Percentiles rank a stretch among this genome's conserved stretches.
Evolutionary conservation across 1,140 invertebrate genomes (phyloP).

Genomic region (Tyrophagus putrescentiae): DNA sequence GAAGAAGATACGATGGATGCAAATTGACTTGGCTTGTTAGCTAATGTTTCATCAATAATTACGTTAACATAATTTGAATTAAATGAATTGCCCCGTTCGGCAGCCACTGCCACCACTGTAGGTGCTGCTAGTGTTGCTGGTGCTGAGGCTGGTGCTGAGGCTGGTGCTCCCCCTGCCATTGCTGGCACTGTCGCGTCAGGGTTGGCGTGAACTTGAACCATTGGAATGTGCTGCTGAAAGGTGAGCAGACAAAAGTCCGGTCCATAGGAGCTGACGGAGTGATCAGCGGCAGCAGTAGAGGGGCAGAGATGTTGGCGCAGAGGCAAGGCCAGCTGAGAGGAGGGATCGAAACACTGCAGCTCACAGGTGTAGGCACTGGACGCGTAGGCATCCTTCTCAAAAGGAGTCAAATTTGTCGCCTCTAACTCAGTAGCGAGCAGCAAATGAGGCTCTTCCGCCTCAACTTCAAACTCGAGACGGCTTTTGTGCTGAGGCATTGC

Average conservation of each 20-base stretch:
- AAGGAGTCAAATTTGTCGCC: not conserved
- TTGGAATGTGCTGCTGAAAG: not conserved
- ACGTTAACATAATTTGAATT: conserved; percentile 9
- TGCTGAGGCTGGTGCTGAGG: not conserved
- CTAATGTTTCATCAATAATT: conserved; percentile 16
- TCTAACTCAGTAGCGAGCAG: not conserved
- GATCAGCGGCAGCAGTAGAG: not conserved
- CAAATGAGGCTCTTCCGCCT: not conserved
- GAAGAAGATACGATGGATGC: no score
- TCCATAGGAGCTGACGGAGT: not conserved
- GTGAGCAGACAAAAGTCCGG: conserved; percentile 10
- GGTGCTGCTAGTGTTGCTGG: not conserved
- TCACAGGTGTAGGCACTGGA: not conserved
- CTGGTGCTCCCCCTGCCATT: not conserved
- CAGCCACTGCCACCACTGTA: not conserved
- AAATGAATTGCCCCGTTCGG: conserved; percentile 6
- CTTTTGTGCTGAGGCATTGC: no score
- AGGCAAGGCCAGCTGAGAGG: no score
- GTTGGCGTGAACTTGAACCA: conserved; percentile 7
- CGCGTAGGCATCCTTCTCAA: conserved; percentile 3
- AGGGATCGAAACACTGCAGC: not conserved
- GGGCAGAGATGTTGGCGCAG: not conserved
- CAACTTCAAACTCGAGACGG: not conserved
- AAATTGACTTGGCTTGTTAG: conserved; percentile 1
- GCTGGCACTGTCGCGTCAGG: not conserved